phyloP scores from a whole-genome alignment of 2,888 invertebrate genomes.

The Caenorhabditis japonica region DNA sequence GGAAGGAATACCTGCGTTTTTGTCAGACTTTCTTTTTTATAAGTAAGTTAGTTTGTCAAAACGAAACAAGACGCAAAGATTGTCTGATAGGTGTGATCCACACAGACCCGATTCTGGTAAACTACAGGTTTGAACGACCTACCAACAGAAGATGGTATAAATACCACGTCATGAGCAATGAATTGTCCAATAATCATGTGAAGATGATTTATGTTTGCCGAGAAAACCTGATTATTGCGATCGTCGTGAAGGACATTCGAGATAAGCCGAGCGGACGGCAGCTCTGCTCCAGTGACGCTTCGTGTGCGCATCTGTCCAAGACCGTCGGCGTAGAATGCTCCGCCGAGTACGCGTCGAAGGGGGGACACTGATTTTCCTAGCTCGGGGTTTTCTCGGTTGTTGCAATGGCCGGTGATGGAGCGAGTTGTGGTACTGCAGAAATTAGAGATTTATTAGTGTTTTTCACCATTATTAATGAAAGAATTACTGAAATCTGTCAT shows the following conservation, averaged over 20 bases:
- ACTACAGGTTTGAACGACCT: too few species aligned
- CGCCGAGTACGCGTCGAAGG: slow-evolving; percentile 85
- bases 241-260: slow-evolving; percentile 56
- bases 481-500: slow-evolving; percentile 39
- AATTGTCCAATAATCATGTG: slow-evolving; percentile 94
- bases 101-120: too few species aligned
- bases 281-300: slow-evolving; percentile 29
- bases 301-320: slow-evolving; percentile 42
- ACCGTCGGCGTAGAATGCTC: slow-evolving; percentile 83
- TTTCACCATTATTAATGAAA: too few species aligned
- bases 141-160: slow-evolving; percentile 84
- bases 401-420: slow-evolving; percentile 86
- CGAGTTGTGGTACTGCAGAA: slow-evolving; percentile 33
- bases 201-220: slow-evolving; percentile 57
- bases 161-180: slow-evolving; percentile 91
- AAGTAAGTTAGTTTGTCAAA: too few species aligned
- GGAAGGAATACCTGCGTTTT: too few species aligned
- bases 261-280: slow-evolving; percentile 54
- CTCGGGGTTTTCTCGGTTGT: slow-evolving; percentile 85
- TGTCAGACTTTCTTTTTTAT: too few species aligned
- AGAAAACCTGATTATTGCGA: slow-evolving; percentile 28
- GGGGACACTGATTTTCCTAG: slow-evolving; percentile 89
- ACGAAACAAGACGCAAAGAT: too few species aligned
- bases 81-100: too few species aligned
- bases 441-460: too few species aligned